Evolutionary conservation across 2,797 vertebrate genomes (phyloP).

Genomic region (Prunella strophiata): DNA sequence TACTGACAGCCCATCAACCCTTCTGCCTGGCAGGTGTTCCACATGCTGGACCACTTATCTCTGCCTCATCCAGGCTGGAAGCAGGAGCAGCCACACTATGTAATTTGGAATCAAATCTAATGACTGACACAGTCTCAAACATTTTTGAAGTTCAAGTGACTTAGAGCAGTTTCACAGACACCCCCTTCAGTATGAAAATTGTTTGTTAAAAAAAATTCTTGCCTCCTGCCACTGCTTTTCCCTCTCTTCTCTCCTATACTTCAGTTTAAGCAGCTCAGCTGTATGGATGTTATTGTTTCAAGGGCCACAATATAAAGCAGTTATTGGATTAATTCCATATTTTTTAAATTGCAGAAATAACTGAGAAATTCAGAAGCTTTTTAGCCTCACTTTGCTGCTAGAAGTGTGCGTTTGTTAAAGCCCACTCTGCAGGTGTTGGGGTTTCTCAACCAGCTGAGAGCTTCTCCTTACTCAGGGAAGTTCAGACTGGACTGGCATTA

Average conservation of each 20-base stretch:
- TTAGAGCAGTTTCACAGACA: neutral
- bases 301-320: neutral
- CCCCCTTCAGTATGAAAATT: fast-evolving
- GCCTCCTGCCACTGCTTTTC: neutral
- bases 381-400: neutral
- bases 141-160: neutral
- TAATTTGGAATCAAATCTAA: neutral
- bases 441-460: neutral
- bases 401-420: fast-evolving
- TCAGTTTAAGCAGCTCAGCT: neutral
- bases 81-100: neutral
- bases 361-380: neutral
- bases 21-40: neutral
- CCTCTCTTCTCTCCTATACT: neutral
- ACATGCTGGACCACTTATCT: neutral
- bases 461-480: conserved; percentile 18
- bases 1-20: fast-evolving
- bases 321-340: neutral
- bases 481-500: neutral
- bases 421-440: neutral
- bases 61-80: neutral
- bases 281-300: neutral
- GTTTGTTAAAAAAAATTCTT: neutral
- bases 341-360: neutral
- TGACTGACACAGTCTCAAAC: neutral